Evolutionary conservation across 2,113 vertebrate species (phyloP), one percentile per base, ranked within the genome.

Genomic region (Chloropsis hardwickii): DNA sequence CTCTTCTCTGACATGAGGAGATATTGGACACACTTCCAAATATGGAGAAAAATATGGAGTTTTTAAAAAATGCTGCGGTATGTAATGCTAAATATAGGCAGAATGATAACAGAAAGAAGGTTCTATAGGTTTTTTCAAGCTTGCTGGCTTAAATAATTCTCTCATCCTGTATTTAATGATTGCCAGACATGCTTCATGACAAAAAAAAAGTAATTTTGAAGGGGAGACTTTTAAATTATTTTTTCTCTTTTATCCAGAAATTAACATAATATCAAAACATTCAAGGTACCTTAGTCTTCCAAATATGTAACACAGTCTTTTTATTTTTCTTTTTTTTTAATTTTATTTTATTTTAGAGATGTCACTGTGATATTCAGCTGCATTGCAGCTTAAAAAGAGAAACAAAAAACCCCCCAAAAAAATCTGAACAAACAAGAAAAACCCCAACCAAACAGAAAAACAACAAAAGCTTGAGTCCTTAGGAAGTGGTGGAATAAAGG

Each of bases 181-280:
- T 89, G 61, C 87, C 89, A 95, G 84, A 74, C 72, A 40, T 79
- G 17, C 14, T 77, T 90, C 53, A 48, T 45, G 44, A 44, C 37
- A 70, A 24, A 67, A 57, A 88, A 94, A 86, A 94, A 90, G 29
- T 69, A 56, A 70, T 94, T 94, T 77, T 94, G 56, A 92, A 92
- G 42, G 79, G 37, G 4, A 90, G 21, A 87, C 20, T 62, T 62
- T 29, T 62, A 64, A 69, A 53, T 73, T 73, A 2, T 1, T 9
- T 40, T 61, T 71, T 64, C 87, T 37, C 80, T 77, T 29, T n/a
- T 29, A 31, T 87, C 25, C 17, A 88, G 50, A 74, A 80, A 50
- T 24, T 37, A 65, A 37, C 24, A 50, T 21, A 87, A 54, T 88
- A 67, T 57, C 22, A 73, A 90, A 95, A 66, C 11, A 77, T 42